Conservation (phyloP, 2,888 invertebrate species). For the Tetranychus piercei region DNA sequence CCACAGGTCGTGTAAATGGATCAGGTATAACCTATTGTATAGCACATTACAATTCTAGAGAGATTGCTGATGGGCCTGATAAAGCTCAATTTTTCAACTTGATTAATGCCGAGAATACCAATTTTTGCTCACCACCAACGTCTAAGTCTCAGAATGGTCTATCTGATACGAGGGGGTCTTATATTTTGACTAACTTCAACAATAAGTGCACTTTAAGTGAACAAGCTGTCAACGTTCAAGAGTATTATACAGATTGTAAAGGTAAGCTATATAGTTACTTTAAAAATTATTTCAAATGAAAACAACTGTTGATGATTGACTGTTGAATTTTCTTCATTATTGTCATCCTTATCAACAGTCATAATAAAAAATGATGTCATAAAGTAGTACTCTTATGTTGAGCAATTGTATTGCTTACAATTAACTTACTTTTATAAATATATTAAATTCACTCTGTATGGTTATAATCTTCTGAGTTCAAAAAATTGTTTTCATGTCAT, state of each 20-base stretch:
- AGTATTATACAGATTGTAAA: not conserved
- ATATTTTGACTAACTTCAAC: not conserved
- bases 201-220: not conserved
- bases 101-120: not conserved
- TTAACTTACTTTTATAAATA: no score
- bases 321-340: no score
- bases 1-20: not conserved
- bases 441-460: no score
- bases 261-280: not conserved
- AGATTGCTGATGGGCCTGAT: not conserved
- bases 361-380: no score
- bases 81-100: not conserved
- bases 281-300: no score
- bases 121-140: not conserved
- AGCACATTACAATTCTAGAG: not conserved
- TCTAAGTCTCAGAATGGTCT: not conserved
- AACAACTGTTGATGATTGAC: no score
- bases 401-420: no score
- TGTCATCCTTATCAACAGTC: no score
- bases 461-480: no score
- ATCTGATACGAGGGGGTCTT: not conserved
- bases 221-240: not conserved
- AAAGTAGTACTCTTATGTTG: no score
- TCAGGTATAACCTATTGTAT: not conserved
- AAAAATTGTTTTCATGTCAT: no score